phyloP scores from a whole-genome alignment of 2,888 invertebrate genomes.

The Phengaris arion region DNA sequence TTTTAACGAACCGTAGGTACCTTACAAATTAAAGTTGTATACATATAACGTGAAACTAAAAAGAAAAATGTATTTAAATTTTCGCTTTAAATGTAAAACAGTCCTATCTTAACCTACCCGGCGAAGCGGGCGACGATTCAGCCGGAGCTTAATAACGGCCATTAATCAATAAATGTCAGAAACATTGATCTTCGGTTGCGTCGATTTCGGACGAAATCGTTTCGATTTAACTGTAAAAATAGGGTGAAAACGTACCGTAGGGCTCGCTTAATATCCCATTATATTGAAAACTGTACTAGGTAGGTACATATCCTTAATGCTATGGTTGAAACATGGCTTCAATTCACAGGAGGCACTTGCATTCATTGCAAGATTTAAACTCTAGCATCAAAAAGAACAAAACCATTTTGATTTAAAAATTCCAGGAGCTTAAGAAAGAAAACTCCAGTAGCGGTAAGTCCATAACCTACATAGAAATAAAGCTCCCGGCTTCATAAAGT shows the following conservation, averaged over 20 bases:
- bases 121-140: conserved; percentile 8
- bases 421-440: background rate
- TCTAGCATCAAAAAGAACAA: background rate
- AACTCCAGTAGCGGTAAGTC: background rate
- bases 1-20: no score
- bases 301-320: background rate
- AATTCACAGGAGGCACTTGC: no score
- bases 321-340: background rate
- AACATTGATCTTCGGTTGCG: conserved; percentile 20
- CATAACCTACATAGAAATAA: background rate
- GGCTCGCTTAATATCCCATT: background rate
- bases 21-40: no score
- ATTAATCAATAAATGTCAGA: conserved; percentile 21
- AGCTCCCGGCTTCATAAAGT: background rate
- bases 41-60: background rate
- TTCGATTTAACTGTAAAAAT: background rate
- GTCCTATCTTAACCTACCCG: background rate
- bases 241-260: background rate
- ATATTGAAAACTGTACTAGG: background rate
- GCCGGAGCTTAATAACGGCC: conserved; percentile 7
- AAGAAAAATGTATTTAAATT: background rate
- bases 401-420: background rate
- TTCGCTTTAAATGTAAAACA: conserved; percentile 4
- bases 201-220: conserved; percentile 4
- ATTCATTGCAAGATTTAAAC: background rate